phyloP scores from a whole-genome alignment of 2,797 vertebrate genomes.

The Acanthurus lineatus region DNA sequence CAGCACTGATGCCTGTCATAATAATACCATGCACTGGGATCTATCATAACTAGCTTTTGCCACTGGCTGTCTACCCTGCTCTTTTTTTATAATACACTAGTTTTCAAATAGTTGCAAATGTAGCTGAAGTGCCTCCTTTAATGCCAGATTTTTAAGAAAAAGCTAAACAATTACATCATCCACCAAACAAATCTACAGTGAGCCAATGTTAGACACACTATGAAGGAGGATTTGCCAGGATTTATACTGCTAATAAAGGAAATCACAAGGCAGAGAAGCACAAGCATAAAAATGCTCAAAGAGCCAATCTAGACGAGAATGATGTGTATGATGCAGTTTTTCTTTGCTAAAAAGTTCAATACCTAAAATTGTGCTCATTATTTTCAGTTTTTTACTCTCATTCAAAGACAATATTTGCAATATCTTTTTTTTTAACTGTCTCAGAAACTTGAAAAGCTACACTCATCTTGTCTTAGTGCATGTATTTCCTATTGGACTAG shows the following conservation, averaged over 20 bases:
- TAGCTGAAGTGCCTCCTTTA: conserved; percentile 2
- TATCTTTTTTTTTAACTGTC: not conserved
- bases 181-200: not conserved
- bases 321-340: not conserved
- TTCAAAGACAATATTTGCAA: not conserved
- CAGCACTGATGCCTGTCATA: no score
- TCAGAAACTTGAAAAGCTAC: not conserved
- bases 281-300: not conserved
- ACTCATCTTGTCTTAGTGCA: not conserved
- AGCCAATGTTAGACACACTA: not conserved
- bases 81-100: not conserved
- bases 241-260: not conserved
- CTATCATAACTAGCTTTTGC: no score
- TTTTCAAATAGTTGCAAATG: not conserved
- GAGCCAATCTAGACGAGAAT: not conserved
- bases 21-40: no score
- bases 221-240: not conserved
- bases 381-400: no score
- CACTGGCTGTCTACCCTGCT: no score
- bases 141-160: conserved; percentile 4
- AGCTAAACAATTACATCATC: not conserved
- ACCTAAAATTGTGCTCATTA: not conserved
- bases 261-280: not conserved
- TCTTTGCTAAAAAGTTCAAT: not conserved
- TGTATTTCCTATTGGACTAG: not conserved